Percentiles rank a stretch among this genome's conserved stretches.
phyloP scores from a whole-genome alignment of 2,888 invertebrate species.

The Nymphalis c-album region DNA sequence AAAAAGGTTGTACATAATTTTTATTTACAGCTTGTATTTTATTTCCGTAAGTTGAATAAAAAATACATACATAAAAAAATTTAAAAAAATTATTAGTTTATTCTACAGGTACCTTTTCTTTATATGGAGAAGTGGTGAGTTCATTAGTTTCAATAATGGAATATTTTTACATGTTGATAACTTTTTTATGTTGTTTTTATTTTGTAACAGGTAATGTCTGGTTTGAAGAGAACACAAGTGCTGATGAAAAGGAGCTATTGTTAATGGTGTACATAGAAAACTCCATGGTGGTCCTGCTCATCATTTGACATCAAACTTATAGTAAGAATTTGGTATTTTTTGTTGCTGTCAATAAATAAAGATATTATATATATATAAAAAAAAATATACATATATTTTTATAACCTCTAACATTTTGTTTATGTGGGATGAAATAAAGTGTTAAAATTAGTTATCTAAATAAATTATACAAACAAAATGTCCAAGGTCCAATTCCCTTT shows the following conservation, averaged over 20 bases:
- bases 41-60: constrained; percentile 64
- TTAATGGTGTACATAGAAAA: constrained; percentile 28
- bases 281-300: constrained; percentile 22
- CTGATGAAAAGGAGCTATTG: background rate
- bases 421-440: constrained; percentile 47
- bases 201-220: constrained; percentile 63
- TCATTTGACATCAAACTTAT: constrained; percentile 55
- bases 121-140: constrained; percentile 62
- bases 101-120: constrained; percentile 53
- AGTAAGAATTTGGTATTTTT: constrained; percentile 79
- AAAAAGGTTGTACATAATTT: constrained; percentile 75
- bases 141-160: constrained; percentile 54
- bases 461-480: constrained; percentile 39
- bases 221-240: constrained; percentile 15
- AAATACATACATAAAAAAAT: constrained; percentile 68
- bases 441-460: constrained; percentile 29
- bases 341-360: constrained; percentile 73
- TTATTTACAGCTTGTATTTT: constrained; percentile 71
- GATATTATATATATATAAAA: constrained; percentile 45
- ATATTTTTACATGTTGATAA: constrained; percentile 44
- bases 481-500: constrained; percentile 49
- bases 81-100: constrained; percentile 55
- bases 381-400: constrained; percentile 46
- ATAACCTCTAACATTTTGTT: constrained; percentile 42
- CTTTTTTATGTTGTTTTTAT: constrained; percentile 50